These are phyloP conservation scores for Cantharis nigra DNA, from an alignment of 2,888 invertebrate genomes.

Conservation along the genomic window DNA sequence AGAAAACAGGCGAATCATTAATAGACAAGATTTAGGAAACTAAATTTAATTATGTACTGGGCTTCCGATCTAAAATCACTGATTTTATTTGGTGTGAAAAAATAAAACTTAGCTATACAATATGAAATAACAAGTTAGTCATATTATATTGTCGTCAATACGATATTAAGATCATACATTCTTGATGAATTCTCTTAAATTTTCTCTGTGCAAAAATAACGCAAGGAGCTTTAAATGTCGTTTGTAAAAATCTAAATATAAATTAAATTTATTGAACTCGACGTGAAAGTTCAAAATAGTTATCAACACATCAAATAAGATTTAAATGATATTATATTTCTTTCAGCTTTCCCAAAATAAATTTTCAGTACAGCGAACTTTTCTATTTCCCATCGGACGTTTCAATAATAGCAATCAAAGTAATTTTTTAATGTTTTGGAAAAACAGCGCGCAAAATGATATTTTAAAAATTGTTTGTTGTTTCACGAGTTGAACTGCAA, in stretches of 20 bases:
- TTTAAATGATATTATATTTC: neutral
- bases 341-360: neutral
- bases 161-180: neutral
- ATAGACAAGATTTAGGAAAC: neutral
- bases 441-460: neutral
- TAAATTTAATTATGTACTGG: neutral
- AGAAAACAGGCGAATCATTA: neutral
- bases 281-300: neutral
- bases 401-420: neutral
- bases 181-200: neutral
- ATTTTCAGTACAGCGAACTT: neutral
- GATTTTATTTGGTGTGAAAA: neutral
- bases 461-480: neutral
- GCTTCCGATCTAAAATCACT: neutral
- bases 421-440: neutral
- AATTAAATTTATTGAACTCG: neutral
- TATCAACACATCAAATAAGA: neutral
- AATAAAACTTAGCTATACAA: neutral
- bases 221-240: neutral
- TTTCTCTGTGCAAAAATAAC: neutral
- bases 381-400: neutral
- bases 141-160: neutral
- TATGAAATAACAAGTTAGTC: neutral
- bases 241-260: neutral
- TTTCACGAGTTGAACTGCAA: neutral